These are phyloP conservation scores for Lacerta agilis DNA, from an alignment of 2,797 vertebrate species.

Conservation along the genomic window DNA sequence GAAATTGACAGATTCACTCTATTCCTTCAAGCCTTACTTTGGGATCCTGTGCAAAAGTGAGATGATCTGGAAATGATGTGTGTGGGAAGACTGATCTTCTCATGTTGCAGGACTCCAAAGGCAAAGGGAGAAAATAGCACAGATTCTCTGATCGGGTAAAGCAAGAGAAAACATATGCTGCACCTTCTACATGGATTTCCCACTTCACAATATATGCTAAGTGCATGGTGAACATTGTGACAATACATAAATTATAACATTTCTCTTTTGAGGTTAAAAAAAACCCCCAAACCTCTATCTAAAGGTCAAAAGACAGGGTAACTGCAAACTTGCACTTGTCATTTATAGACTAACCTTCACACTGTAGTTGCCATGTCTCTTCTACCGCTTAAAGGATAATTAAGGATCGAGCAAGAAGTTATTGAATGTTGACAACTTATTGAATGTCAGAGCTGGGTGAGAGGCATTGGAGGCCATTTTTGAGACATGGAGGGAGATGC, in stretches of 20 bases:
- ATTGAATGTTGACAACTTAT: not conserved
- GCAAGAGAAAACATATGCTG: not conserved
- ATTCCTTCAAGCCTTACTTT: not conserved
- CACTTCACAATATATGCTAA: not conserved
- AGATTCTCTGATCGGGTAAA: not conserved
- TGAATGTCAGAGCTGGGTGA: not conserved
- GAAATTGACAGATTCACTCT: not conserved
- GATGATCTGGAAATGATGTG: not conserved
- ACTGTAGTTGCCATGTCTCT: not conserved
- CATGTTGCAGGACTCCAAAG: not conserved
- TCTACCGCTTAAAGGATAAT: not conserved
- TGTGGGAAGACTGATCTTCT: not conserved
- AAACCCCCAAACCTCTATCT: not conserved
- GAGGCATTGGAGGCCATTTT: not conserved
- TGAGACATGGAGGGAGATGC: not conserved
- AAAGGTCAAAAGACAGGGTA: not conserved
- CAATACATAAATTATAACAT: not conserved
- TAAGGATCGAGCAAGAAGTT: not conserved
- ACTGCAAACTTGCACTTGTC: not conserved
- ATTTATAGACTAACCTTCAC: slow-evolving; percentile 15
- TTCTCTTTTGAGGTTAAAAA: slow-evolving; percentile 5
- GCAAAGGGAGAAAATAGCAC: not conserved
- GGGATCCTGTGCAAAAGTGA: not conserved
- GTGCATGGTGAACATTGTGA: not conserved
- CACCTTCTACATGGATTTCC: not conserved